Evolutionary conservation across 2,888 invertebrate species (phyloP).

Genomic region (Spodoptera exigua): DNA sequence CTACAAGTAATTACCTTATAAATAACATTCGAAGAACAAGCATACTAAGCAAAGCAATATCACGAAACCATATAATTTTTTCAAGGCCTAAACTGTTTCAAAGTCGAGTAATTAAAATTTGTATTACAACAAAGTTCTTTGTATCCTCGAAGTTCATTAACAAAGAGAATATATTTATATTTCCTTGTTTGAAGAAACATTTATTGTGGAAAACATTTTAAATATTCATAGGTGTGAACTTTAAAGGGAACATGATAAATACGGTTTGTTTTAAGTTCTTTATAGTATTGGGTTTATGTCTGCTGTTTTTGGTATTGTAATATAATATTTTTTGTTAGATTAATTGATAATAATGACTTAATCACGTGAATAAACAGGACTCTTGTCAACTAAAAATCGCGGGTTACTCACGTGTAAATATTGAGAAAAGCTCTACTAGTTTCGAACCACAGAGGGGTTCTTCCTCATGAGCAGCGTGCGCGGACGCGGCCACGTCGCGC

Average conservation of each 20-base stretch:
- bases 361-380: no score
- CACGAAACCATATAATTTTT: slow-evolving; percentile 7
- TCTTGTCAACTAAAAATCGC: no score
- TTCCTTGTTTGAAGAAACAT: slow-evolving; percentile 19
- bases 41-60: neutral
- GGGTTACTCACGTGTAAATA: no score
- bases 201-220: slow-evolving; percentile 30
- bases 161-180: slow-evolving; percentile 37
- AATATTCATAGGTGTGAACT: slow-evolving; percentile 50
- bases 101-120: slow-evolving; percentile 51
- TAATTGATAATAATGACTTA: no score
- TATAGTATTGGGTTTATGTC: slow-evolving; percentile 31
- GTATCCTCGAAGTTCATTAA: slow-evolving; percentile 22
- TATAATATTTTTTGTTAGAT: neutral
- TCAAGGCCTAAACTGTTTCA: neutral
- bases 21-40: no score
- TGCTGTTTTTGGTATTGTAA: slow-evolving; percentile 9
- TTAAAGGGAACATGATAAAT: slow-evolving; percentile 28
- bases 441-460: no score
- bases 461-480: no score
- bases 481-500: no score
- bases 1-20: no score
- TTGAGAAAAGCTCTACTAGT: no score
- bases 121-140: slow-evolving; percentile 38
- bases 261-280: slow-evolving; percentile 8